phyloP scores from a whole-genome alignment of 2,113 vertebrate genomes.

The Chinchilla lanigera region DNA sequence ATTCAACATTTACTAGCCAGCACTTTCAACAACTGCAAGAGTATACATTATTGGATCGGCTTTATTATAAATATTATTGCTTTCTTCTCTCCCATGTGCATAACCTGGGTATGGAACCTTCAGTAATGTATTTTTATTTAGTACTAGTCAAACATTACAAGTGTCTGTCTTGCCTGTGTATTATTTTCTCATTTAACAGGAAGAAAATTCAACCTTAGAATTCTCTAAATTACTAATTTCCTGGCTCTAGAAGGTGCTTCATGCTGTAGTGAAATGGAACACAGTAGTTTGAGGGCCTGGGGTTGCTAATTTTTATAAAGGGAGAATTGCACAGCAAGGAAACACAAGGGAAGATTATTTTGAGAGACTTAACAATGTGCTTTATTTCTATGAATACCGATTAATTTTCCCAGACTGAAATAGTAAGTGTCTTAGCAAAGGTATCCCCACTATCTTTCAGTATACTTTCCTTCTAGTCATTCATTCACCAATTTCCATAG shows the following conservation, averaged over 20 bases:
- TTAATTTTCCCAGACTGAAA: background rate
- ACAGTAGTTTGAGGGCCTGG: background rate
- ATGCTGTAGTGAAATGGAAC: background rate
- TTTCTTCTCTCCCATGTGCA: rapidly evolving
- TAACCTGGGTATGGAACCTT: background rate
- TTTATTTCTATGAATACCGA: background rate
- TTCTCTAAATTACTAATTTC: background rate
- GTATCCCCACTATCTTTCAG: background rate
- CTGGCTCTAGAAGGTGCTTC: background rate
- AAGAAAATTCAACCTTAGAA: background rate
- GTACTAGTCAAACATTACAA: background rate
- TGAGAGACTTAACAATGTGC: background rate
- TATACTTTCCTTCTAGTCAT: background rate
- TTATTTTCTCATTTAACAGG: background rate
- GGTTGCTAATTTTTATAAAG: background rate
- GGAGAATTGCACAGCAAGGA: background rate
- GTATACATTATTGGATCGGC: background rate
- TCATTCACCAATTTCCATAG: background rate
- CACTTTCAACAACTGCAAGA: background rate
- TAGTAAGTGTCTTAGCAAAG: background rate
- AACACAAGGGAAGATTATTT: background rate
- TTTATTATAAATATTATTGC: background rate
- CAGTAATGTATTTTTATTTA: background rate
- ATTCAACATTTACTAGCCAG: background rate
- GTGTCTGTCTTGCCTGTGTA: background rate